Conservation (phyloP, 2,888 invertebrate species). For the Heliconius sara region DNA sequence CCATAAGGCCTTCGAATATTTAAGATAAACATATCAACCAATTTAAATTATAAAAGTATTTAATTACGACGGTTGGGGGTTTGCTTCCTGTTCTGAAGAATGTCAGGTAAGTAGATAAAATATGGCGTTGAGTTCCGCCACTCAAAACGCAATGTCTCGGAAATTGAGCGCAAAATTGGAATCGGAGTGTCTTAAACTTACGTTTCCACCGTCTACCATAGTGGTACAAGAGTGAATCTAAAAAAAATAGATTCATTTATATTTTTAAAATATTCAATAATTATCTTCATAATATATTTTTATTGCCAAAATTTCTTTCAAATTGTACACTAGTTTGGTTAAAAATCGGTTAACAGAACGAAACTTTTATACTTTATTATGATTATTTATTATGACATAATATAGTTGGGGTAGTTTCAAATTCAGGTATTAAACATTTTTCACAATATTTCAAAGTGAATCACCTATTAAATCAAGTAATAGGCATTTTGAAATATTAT, state of each 20-base stretch:
- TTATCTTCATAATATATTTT: not conserved
- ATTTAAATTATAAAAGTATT: not conserved
- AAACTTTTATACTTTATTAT: not conserved
- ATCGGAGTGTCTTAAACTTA: not conserved
- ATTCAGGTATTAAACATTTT: not conserved
- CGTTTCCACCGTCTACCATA: not conserved
- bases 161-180: too few relatives aligned
- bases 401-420: not conserved
- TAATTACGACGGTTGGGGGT: not conserved
- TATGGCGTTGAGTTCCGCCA: not conserved
- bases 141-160: not conserved
- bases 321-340: not conserved
- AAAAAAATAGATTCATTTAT: not conserved
- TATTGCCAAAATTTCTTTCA: not conserved
- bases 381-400: not conserved
- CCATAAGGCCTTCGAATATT: not conserved
- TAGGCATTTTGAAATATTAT: not conserved
- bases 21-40: not conserved
- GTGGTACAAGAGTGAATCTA: not conserved
- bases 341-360: slow-evolving; percentile 1
- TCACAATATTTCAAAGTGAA: not conserved
- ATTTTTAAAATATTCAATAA: not conserved
- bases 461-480: not conserved
- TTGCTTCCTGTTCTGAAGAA: not conserved
- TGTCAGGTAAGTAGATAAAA: not conserved